Percentiles rank a stretch among this genome's conserved stretches.
Conservation (phyloP, 2,113 vertebrate species). For the Acrocephalus kingi region DNA sequence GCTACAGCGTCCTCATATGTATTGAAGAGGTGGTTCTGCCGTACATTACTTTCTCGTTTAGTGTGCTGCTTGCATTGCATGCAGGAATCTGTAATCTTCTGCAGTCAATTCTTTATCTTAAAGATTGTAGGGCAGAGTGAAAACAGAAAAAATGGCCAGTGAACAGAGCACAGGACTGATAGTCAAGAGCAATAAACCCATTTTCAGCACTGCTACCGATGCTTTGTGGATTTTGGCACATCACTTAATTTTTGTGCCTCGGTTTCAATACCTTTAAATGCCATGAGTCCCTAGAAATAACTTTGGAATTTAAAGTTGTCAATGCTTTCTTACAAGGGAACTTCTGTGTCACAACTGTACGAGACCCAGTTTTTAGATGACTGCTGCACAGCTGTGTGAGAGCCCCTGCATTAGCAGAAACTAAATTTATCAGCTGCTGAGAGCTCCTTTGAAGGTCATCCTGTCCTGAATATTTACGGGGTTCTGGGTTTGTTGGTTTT, state of each 20-base stretch:
- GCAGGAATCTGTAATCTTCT: background rate
- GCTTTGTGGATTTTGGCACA: background rate
- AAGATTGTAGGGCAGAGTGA: background rate
- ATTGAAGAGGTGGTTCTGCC: background rate
- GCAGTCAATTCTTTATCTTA: background rate
- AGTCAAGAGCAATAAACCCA: background rate
- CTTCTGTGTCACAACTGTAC: rapidly evolving
- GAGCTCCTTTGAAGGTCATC: slow-evolving; percentile 19
- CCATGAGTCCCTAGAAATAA: background rate
- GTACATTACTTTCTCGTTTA: rapidly evolving
- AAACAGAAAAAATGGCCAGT: background rate
- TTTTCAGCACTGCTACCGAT: background rate
- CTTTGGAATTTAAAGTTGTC: background rate
- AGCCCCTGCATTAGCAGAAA: slow-evolving; percentile 8
- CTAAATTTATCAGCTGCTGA: background rate
- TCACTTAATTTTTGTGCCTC: background rate
- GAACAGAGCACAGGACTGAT: background rate
- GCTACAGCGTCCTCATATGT: background rate
- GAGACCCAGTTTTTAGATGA: background rate
- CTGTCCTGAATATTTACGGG: background rate
- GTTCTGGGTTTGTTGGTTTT: background rate
- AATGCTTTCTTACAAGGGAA: background rate
- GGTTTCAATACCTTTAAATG: background rate
- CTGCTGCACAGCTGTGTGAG: background rate
- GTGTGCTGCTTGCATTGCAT: background rate